phyloP scores from a whole-genome alignment of 2,797 vertebrate genomes.

The Onychomys leucogaster region DNA sequence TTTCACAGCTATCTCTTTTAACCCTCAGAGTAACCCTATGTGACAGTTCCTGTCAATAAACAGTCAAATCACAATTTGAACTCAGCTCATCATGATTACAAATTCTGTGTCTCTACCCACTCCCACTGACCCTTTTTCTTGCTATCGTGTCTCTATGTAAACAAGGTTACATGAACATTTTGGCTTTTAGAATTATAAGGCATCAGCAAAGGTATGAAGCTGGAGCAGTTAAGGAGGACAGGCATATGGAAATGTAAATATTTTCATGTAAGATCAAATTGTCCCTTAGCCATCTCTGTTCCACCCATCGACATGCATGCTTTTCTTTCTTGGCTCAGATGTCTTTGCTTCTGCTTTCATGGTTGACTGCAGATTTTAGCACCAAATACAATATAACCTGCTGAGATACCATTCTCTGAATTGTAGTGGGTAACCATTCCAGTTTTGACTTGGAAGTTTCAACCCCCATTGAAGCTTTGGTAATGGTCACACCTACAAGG shows the following conservation, averaged over 20 bases:
- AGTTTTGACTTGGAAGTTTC: no score
- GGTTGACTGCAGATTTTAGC: background rate
- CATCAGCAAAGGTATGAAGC: background rate
- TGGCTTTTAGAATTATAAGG: constrained; percentile 18
- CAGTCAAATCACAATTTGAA: background rate
- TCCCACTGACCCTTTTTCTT: background rate
- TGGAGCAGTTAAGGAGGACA: background rate
- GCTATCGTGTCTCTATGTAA: background rate
- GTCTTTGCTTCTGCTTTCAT: background rate
- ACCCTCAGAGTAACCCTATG: background rate
- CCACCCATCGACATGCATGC: background rate
- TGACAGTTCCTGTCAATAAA: background rate
- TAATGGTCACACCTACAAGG: no score
- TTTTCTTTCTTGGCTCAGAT: background rate
- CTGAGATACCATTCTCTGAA: background rate
- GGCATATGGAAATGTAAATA: background rate
- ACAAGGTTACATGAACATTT: background rate
- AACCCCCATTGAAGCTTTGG: no score
- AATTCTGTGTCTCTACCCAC: background rate
- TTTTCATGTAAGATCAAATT: background rate
- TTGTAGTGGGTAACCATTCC: no score
- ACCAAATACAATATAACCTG: background rate
- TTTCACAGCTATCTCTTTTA: background rate
- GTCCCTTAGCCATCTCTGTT: background rate
- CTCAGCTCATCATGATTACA: background rate